Conservation (phyloP, 2,888 invertebrate genomes). For the Pristionchus arcanus region DNA sequence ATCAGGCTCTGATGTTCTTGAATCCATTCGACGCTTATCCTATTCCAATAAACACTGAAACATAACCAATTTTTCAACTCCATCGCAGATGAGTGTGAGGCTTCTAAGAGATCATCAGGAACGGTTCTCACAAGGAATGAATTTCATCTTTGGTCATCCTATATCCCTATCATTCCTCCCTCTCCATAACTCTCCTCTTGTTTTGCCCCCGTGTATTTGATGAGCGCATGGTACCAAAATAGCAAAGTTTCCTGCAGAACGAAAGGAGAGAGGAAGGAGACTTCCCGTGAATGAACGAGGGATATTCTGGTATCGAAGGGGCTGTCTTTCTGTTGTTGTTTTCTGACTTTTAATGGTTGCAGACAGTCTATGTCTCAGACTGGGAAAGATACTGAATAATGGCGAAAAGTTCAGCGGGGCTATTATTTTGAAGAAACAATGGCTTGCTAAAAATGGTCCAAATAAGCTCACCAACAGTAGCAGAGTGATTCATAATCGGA, state of each 20-base stretch:
- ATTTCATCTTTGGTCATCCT: neutral
- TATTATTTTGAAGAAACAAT: no score
- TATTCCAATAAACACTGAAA: neutral
- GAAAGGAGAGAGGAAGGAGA: neutral
- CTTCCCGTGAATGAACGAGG: neutral
- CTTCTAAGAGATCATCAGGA: no score
- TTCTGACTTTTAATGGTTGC: no score
- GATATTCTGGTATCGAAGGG: neutral
- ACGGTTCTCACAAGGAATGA: neutral
- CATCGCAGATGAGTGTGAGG: no score
- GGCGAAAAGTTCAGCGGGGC: no score
- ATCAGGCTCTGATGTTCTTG: neutral
- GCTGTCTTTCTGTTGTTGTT: no score
- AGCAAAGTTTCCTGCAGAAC: neutral
- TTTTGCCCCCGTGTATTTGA: neutral
- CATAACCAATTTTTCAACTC: no score
- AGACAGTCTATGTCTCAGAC: no score
- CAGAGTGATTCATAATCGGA: constrained; percentile 6
- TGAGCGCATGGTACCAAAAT: neutral
- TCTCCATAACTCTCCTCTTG: neutral
- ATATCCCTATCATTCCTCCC: neutral
- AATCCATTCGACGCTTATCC: neutral
- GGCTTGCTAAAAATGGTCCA: no score
- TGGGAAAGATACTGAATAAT: no score
- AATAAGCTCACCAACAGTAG: neutral